A percentile compares a stretch with the other conserved stretches of the same genome.
These are phyloP conservation scores for Phenganax stokvisi DNA, from an alignment of 92 coral and sea anemone species.

Conservation along the genomic window DNA sequence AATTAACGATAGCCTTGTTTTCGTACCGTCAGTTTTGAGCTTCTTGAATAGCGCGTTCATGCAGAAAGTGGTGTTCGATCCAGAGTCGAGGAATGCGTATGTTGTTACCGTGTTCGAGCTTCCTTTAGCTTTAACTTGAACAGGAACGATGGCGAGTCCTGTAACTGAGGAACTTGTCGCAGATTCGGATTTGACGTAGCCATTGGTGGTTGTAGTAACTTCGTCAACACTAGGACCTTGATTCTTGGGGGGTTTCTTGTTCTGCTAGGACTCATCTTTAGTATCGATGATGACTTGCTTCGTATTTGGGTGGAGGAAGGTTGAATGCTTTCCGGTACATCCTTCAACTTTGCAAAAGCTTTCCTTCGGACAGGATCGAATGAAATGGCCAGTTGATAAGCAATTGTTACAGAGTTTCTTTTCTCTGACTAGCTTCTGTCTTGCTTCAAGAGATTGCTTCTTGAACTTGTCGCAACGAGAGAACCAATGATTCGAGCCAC, in stretches of 20 bases:
- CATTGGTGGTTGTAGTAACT: not conserved
- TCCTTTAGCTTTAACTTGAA: constrained; percentile 1
- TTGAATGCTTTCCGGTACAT: constrained; percentile 50
- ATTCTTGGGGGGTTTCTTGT: not conserved
- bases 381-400: constrained; percentile 46
- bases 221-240: not conserved
- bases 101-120: constrained; percentile 13
- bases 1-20: constrained; percentile 32
- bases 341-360: constrained; percentile 54
- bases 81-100: constrained; percentile 43
- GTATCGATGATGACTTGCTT: not conserved
- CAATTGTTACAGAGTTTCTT: constrained; percentile 55
- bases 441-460: constrained; percentile 14
- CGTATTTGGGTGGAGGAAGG: constrained; percentile 29
- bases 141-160: constrained; percentile 32
- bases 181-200: not conserved
- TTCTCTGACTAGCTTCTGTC: constrained; percentile 33
- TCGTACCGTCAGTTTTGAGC: constrained; percentile 20
- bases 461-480: constrained; percentile 40
- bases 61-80: constrained; percentile 41
- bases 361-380: constrained; percentile 36
- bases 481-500: constrained; percentile 46
- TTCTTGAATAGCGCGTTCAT: constrained; percentile 37
- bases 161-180: not conserved
- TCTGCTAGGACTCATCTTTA: not conserved